phyloP scores from a whole-genome alignment of 2,797 vertebrate species.

The Gastrophryne carolinensis region DNA sequence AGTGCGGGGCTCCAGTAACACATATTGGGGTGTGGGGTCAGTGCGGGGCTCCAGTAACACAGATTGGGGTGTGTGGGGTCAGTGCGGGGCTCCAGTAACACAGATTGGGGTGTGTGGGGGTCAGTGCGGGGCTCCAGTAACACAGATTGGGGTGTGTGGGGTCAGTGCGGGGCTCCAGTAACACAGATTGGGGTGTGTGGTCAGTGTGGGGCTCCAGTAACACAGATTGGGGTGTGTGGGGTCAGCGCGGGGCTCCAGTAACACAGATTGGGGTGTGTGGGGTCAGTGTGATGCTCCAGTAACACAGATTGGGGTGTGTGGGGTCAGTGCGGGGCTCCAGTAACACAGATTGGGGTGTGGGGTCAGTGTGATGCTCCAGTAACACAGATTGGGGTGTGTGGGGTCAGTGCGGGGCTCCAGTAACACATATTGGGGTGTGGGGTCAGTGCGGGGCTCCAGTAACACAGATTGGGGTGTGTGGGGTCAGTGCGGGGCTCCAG shows the following conservation, averaged over 20 bases:
- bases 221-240: neutral
- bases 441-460: too few species aligned
- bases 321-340: too few species aligned
- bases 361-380: too few species aligned
- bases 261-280: neutral
- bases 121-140: neutral
- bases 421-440: too few species aligned
- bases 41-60: neutral
- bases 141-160: constrained; percentile 4
- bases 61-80: neutral
- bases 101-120: neutral
- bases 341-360: too few species aligned
- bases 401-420: too few species aligned
- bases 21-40: neutral
- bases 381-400: too few species aligned
- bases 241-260: constrained; percentile 56
- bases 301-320: too few species aligned
- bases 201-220: neutral
- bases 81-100: neutral
- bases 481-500: too few species aligned
- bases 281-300: too few species aligned
- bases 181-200: neutral
- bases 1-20: neutral
- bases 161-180: constrained; percentile 1
- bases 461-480: too few species aligned